phyloP scores from a whole-genome alignment of 2,113 vertebrate species.

The Aspiorhynchus laticeps region DNA sequence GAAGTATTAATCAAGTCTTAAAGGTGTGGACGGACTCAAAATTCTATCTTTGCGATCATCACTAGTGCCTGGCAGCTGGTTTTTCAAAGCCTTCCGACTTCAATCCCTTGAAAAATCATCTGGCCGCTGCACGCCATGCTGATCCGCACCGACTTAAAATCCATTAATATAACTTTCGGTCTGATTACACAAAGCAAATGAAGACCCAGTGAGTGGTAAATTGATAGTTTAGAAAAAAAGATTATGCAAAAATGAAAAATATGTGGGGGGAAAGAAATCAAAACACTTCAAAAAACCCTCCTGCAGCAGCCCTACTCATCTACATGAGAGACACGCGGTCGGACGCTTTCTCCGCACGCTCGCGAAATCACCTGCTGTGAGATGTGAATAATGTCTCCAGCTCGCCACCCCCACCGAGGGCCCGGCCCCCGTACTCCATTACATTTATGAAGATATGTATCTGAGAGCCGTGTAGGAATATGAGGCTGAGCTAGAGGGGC shows the following conservation, averaged over 20 bases:
- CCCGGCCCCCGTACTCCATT: slow-evolving; percentile 54
- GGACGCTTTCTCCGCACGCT: not conserved
- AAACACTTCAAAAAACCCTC: slow-evolving; percentile 32
- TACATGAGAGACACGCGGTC: slow-evolving; percentile 36
- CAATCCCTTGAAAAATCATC: not conserved
- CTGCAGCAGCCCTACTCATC: slow-evolving; percentile 25
- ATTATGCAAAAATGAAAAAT: not conserved
- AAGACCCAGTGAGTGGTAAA: slow-evolving; percentile 23
- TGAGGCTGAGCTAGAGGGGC: slow-evolving; percentile 45
- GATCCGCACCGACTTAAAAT: not conserved
- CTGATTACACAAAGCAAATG: slow-evolving; percentile 32
- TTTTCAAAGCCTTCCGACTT: slow-evolving; percentile 19
- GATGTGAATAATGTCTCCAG: slow-evolving; percentile 55
- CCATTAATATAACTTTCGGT: slow-evolving; percentile 20
- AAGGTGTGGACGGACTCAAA: not conserved
- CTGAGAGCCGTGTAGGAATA: slow-evolving; percentile 54
- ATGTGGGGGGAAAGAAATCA: not conserved
- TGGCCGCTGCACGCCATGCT: not conserved
- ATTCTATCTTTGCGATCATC: not conserved
- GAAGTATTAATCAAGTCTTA: not conserved
- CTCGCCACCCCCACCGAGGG: slow-evolving; percentile 40
- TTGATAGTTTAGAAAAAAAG: slow-evolving; percentile 9
- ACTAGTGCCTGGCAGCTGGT: not conserved
- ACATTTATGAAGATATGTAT: slow-evolving; percentile 59
- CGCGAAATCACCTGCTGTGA: slow-evolving; percentile 41